Base-by-base conservation (phyloP, 2,113 vertebrate species). In the Peucedramus taeniatus region DNA sequence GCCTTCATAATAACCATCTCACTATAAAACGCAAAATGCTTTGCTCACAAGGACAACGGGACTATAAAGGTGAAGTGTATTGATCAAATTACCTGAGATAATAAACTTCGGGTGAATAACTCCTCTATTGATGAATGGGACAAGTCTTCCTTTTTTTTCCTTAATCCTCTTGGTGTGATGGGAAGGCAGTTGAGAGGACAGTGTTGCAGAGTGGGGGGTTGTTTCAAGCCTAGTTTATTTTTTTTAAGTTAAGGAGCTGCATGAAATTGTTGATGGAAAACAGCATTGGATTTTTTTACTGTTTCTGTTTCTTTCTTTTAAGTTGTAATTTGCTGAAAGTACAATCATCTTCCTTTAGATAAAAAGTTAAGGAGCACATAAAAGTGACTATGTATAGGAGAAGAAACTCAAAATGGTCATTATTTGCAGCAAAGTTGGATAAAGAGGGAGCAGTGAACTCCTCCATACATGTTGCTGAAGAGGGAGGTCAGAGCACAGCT, bases 11-110 rank as follows among this genome's bases (percentile, higher is more conserved):
- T 97, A 95, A 96, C 93, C 86, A 64, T 51, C 94, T 93, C 93
- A 51, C 96, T 97, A 93, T 97, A 96, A 96, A 97, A 94, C 31
- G 19, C 96, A 97, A 54, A 97, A 97, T 72, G 96, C 96, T 96
- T 96, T 95, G 92, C 92, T 97, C 95, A 84, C 96, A 97, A 96
- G 96, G 96, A 96, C 96, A 97, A 93, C 93, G 94, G 92, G 71
- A 94, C 96, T 89, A 96, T 97, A 97, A 97, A 97, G 96, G 95
- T 97, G 96, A 96, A 97, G 93, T 96, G 96, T 96, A 96, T 97
- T 96, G 96, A 96, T 97, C 96, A 69, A 96, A 96, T 96, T 96
- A 97, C 96, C 96, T 97, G 96, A 81, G 96, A 93, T 95, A 89
- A 97, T 97, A 96, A 97, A 95, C 95, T 97, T 94, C 90, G 90